Base-by-base conservation (phyloP, 2,888 invertebrate species). In the Clivina fossor region DNA sequence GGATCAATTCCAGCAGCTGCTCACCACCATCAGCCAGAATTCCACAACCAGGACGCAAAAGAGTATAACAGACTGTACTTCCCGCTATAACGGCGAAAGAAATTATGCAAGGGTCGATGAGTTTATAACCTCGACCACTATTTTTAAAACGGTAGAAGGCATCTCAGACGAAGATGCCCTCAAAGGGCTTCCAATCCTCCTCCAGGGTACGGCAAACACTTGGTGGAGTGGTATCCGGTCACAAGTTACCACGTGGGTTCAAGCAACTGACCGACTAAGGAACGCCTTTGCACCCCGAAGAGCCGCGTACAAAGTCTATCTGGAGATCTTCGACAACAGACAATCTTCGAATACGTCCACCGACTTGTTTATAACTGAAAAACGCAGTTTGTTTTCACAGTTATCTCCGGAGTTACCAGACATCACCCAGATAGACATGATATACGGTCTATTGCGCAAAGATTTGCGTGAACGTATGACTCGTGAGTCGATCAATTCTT, bases 241-340 rank as follows among this genome's bases (percentile, higher is more conserved):
- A n/a, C 16, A 55, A 28, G 57, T 55, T 1, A 44, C 5, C 7
- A 56, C 51, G 7, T 63, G 62, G 62, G 16, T 13, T 4, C 43
- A 46, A 8, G 62, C 62, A 3, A 46, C 43, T 8, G 24, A 38
- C 4, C 11, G 37, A 19, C 47, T 63, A 7, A 47, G 58, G 9
- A 13, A 44, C 1, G 58, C 59, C 11, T 64, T 59, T 26, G 57
- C 64, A 4, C 59, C 59, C 1, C 43, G 47, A 15, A 49, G 55
- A 46, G 60, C 59, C 4, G 51, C 60, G 13, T 41, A 63, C 35
- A 56, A 62, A 47, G 38, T 63, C 2, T 63, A 61, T 30, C 4
- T 49, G 8, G 56, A 61, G 3, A 35, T 64, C 7, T 62, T 62
- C 33, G 28, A 11, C 3, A 24, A 30, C 13, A 32, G n/a, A 20